Base-by-base conservation (phyloP, 2,888 invertebrate species). In the Escarpia spicata region DNA sequence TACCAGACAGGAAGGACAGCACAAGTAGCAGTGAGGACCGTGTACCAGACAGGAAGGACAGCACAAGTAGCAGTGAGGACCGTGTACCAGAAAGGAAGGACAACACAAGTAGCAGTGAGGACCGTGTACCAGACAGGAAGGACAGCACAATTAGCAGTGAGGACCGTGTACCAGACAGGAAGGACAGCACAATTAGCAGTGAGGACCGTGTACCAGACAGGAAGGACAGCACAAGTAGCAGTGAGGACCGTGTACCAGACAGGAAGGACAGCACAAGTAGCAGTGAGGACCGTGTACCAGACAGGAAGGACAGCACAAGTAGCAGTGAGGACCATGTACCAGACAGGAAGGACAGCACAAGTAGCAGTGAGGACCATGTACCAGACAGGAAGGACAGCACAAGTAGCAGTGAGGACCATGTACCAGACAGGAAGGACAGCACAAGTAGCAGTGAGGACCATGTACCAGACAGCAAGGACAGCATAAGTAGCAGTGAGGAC, bases 21-120 rank as follows among this genome's bases (percentile, higher is more conserved):
- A 37, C 37, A 37, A 37, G 37, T 37, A 37, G 37, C 37, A 37
- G 37, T 1, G 37, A 96, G 96, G 97, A 94, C 44, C 37, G 1
- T 37, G 37, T 37, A 0, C 37, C 37, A 37, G 37, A 37, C 37
- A 37, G 37, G 37, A 37, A 37, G 1, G 37, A 37, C 37, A 37
- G 37, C 37, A 37, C 37, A 37, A 37, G 37, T 37, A 37, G 37
- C 37, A 37, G 37, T 1, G 37, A 96, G 96, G 97, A 94, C 44
- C 37, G 1, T 37, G 37, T 37, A 0, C 37, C 37, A 37, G 37
- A 37, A 0, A 37, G 37, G 37, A 37, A 37, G 1, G 37, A 37
- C 37, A 37, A 1, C 37, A 37, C 37, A 37, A 37, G 37, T 37
- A 37, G 37, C 37, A 37, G 37, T 1, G 37, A 96, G 96, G 97